phyloP scores from a whole-genome alignment of 2,888 invertebrate species.

The Xanthorhoe spadicearia region DNA sequence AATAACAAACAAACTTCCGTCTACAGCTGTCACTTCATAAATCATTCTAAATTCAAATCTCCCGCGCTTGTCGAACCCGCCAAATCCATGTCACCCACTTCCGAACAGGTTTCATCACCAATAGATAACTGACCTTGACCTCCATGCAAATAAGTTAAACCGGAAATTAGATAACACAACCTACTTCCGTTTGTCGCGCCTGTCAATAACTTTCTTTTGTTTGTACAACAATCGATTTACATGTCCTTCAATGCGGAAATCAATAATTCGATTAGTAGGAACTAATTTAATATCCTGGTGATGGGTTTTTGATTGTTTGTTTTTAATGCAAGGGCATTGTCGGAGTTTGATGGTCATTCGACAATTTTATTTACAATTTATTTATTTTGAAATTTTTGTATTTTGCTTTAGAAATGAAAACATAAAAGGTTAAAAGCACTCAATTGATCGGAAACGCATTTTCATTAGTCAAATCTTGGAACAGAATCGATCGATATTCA shows the following conservation, averaged over 20 bases:
- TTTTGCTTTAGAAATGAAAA: too few relatives aligned
- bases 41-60: neutral
- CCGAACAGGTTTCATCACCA: slow-evolving; percentile 4
- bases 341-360: slow-evolving; percentile 24
- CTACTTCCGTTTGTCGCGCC: slow-evolving; percentile 67
- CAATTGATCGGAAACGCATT: slow-evolving; percentile 3
- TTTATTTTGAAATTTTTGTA: too few relatives aligned
- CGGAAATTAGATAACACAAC: slow-evolving; percentile 61
- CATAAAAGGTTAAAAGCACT: neutral
- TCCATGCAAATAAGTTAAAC: slow-evolving; percentile 49
- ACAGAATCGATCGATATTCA: slow-evolving; percentile 48
- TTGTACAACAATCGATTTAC: slow-evolving; percentile 40
- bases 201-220: slow-evolving; percentile 72
- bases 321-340: slow-evolving; percentile 5
- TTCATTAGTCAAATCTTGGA: slow-evolving; percentile 23
- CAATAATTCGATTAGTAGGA: slow-evolving; percentile 40
- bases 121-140: slow-evolving; percentile 60
- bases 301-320: slow-evolving; percentile 5
- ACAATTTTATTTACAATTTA: neutral
- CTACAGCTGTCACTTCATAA: neutral
- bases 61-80: neutral
- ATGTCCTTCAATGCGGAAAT: slow-evolving; percentile 51
- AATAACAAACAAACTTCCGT: neutral
- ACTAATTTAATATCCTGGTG: slow-evolving; percentile 41
- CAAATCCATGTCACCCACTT: slow-evolving; percentile 4